phyloP scores from a whole-genome alignment of 1,140 invertebrate species.

The Marisa cornuarietis region DNA sequence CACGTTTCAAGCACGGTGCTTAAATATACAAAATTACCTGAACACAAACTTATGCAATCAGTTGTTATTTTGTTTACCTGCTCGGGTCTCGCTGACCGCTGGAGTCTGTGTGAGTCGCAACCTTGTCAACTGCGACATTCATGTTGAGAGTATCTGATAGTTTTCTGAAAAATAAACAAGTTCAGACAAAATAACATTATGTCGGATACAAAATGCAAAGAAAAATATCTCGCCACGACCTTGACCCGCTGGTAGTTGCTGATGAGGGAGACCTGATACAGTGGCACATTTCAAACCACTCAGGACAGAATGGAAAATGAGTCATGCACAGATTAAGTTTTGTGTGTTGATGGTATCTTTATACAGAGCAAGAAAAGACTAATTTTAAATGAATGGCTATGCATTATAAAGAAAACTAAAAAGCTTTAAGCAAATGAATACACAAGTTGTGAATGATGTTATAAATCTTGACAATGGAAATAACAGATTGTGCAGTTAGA shows the following conservation, averaged over 20 bases:
- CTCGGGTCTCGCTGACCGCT: slow-evolving; percentile 7
- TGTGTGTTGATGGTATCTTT: neutral
- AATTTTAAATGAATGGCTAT: too few relatives aligned
- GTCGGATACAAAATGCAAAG: too few relatives aligned
- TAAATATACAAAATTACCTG: too few relatives aligned
- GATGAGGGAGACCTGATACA: slow-evolving; percentile 33
- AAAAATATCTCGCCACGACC: slow-evolving; percentile 23
- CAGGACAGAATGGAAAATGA: neutral
- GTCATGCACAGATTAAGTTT: too few relatives aligned
- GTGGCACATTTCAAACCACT: neutral
- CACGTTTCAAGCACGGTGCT: too few relatives aligned
- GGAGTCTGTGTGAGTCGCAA: slow-evolving; percentile 21
- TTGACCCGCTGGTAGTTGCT: slow-evolving; percentile 30
- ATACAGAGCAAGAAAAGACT: neutral
- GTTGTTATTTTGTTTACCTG: neutral
- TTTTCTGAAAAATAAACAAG: slow-evolving; percentile 13
- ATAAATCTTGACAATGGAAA: too few relatives aligned
- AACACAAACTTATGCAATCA: too few relatives aligned
- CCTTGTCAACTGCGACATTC: slow-evolving; percentile 23
- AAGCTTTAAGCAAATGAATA: too few relatives aligned
- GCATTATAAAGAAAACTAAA: too few relatives aligned
- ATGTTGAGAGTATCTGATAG: slow-evolving; percentile 7
- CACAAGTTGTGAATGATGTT: too few relatives aligned
- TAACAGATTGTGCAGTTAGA: too few relatives aligned
- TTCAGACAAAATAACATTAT: too few relatives aligned